Evolutionary conservation across 2,888 invertebrate genomes (phyloP).

Genomic region (Xanthia icteritia): DNA sequence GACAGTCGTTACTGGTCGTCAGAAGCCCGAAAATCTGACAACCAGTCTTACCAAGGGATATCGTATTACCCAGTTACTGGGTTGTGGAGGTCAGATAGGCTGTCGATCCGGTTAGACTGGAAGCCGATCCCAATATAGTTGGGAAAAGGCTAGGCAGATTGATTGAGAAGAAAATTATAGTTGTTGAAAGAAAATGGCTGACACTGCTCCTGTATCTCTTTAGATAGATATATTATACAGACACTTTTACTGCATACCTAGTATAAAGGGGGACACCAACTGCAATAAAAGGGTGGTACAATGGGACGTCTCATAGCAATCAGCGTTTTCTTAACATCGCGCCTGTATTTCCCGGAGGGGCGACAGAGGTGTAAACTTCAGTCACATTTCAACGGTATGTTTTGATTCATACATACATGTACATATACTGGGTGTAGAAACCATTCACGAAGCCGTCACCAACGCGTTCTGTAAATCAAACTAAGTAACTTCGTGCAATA

Average conservation of each 20-base stretch:
- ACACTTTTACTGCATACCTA: background rate
- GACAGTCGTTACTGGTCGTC: too few species aligned
- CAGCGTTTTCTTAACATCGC: conserved; percentile 22
- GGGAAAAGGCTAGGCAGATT: too few species aligned
- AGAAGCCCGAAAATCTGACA: too few species aligned
- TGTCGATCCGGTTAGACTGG: too few species aligned
- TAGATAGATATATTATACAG: background rate
- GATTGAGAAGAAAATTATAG: background rate
- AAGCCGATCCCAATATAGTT: too few species aligned
- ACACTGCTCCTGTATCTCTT: background rate
- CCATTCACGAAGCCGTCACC: background rate
- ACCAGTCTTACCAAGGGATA: too few species aligned
- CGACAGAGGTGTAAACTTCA: background rate
- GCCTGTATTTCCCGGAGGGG: background rate
- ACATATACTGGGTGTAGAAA: background rate
- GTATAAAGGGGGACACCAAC: conserved; percentile 23
- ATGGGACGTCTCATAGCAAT: conserved; percentile 22
- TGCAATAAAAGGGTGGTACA: conserved; percentile 41
- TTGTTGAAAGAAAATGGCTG: background rate
- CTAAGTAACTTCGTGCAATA: background rate
- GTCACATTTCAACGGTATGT: background rate
- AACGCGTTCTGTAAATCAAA: background rate
- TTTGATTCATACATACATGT: background rate
- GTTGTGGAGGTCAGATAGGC: too few species aligned
- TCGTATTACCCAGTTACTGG: too few species aligned